Conservation (phyloP, 1,140 invertebrate species). For the Bombus sylvicola region DNA sequence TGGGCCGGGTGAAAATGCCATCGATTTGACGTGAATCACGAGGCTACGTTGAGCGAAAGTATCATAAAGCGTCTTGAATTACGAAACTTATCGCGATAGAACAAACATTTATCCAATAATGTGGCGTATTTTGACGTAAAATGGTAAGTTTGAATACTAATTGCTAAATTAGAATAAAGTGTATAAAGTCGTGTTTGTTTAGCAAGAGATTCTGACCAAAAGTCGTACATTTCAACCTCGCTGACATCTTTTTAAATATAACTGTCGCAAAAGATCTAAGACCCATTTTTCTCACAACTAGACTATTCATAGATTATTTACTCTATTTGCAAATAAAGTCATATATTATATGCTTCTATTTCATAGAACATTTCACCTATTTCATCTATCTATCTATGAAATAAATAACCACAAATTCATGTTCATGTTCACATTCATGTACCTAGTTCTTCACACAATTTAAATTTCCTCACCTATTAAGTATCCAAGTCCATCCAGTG, state of each 20-base stretch:
- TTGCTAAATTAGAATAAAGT: neutral
- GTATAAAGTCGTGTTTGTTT: too few species aligned
- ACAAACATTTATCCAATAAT: neutral
- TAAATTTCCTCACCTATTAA: neutral
- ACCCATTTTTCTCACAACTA: neutral
- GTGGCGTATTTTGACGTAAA: neutral
- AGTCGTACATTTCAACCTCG: too few species aligned
- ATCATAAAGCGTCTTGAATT: constrained; percentile 14
- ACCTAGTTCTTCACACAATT: neutral
- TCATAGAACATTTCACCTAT: too few species aligned
- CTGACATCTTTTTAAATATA: neutral
- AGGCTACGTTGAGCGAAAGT: neutral
- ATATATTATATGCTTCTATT: too few species aligned
- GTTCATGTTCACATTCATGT: neutral
- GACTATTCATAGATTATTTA: neutral
- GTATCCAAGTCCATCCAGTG: neutral
- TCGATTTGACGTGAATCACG: constrained; percentile 38
- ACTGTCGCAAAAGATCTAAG: neutral
- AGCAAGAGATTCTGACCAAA: too few species aligned
- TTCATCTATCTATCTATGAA: too few species aligned
- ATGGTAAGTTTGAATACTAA: neutral
- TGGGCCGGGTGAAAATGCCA: constrained; percentile 9
- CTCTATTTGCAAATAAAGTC: neutral
- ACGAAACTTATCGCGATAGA: neutral
- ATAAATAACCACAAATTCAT: neutral